Base-by-base conservation (phyloP, 2,113 vertebrate genomes). In the Scophthalmus maximus region DNA sequence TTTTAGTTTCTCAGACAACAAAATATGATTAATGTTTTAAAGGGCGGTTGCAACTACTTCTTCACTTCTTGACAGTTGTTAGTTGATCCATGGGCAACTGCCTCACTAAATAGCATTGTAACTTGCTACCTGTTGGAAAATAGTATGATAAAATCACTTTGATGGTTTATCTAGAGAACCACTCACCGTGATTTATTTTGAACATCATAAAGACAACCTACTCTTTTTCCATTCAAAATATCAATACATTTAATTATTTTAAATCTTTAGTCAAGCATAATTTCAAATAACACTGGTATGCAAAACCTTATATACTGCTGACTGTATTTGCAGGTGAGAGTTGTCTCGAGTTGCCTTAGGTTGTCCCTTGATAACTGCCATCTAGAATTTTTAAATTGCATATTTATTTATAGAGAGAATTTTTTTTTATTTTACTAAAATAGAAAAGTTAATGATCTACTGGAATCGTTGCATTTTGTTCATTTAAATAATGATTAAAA, bases 141-240 rank as follows among this genome's bases (percentile, higher is more conserved):
- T 22, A 47, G 20, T 8, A 22, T 47, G 44, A 10, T 47, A 7
- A n/a, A 47, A 47, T 69, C 18, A 47, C 38, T 29, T 67, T 70
- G n/a, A n/a, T n/a, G n/a, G n/a, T n/a, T n/a, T n/a, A 36, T 12
- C 34, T 36, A 36, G 34, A 36, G 4, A 36, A 36, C 12, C 34
- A 36, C 10, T 2, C 34, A 36, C 34, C 6, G 3, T 32, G 30
- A 4, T 34, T 10, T 36, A 14, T 38, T 15, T 38, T 38, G 2
- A 38, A 38, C 12, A 4, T 38, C 36, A 38, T 14, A 38, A 38
- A 38, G 36, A 38, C 2, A 38, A 14, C 15, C 36, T 15, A 38
- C 36, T 14, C 12, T 15, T 14, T 38, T 5, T 38, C 11, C 15
- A 14, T 38, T 38, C 15, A 14, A 38, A 38, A 38, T 38, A 15